These are phyloP conservation scores for Rosalia funebris DNA, from an alignment of 2,888 invertebrate species.

Conservation along the genomic window DNA sequence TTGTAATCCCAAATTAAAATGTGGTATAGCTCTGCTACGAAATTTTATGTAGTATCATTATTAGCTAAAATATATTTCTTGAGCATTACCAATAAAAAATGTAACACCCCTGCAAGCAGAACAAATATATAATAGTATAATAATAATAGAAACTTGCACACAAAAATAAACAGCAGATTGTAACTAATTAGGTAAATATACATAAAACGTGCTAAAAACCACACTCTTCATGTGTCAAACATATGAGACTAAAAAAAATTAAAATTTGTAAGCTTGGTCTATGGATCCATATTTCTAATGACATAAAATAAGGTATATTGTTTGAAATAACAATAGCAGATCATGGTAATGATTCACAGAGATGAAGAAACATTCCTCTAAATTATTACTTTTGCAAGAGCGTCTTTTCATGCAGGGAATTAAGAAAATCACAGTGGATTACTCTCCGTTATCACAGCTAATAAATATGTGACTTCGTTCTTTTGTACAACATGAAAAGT, in stretches of 20 bases:
- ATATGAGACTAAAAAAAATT: constrained; percentile 22
- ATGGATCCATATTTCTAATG: no score
- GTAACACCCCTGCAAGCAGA: constrained; percentile 59
- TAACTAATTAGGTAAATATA: constrained; percentile 46
- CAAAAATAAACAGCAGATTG: constrained; percentile 57
- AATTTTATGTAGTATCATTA: constrained; percentile 27
- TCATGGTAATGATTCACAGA: no score
- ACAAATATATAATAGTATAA: constrained; percentile 51
- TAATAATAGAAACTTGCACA: constrained; percentile 60
- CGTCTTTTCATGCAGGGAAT: no score
- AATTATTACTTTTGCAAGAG: no score
- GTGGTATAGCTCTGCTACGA: constrained; percentile 11
- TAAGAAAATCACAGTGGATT: no score
- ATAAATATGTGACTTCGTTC: no score
- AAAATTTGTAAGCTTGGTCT: constrained; percentile 7
- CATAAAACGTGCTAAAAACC: constrained; percentile 48
- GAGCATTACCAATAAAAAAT: constrained; percentile 49
- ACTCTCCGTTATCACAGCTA: no score
- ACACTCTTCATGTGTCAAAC: constrained; percentile 52
- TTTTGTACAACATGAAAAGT: no score
- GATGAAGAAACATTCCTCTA: no score
- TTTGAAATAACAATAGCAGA: no score
- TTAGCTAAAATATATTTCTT: constrained; percentile 39
- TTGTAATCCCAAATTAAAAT: constrained; percentile 41
- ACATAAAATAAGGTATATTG: no score